Base-by-base conservation (phyloP, 1,140 invertebrate species). In the Andrena cerasifolii region DNA sequence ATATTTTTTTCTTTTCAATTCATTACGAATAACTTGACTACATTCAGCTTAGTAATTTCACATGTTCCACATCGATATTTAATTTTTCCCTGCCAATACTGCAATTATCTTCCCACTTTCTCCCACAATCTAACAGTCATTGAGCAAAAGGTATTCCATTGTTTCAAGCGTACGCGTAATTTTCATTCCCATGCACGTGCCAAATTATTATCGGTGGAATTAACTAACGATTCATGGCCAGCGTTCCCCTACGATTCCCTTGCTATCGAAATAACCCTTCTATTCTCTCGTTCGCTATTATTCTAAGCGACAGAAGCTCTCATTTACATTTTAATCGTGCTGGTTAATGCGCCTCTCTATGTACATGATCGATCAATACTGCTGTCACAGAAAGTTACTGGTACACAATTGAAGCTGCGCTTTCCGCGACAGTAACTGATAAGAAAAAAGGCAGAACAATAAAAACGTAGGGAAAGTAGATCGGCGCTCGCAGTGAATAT, bases 241-340 rank as follows among this genome's bases (percentile, higher is more conserved):
- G 6, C 16, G 21, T 66, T 66, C 26, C 33, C 14, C 31, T 24
- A 28, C 62, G 51, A 54, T 45, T 65, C n/a, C 14, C n/a, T n/a
- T 14, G n/a, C 14, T 56, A 54, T 43, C 31, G 72, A 40, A 54
- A 54, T 31, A 74, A 74, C 36, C 21, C 26, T 54, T 1, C 21
- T n/a, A 40, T 51, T 59, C 31, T 16, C 4, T 3, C 1, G 24
- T 8, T 54, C 61, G 31, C 66, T 74, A 56, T 74, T 74, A 66
- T 74, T 66, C 72, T 54, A 36, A 31, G 14, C 47, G 26, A 66
- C 72, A 74, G 61, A 45, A 33, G 72, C 72, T 54, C 56, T 54
- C 72, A 74, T 74, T 74, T 74, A 66, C 61, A 74, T 74, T 74
- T 74, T 74, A 66, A 74, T 74, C 61, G 36, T 6, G 61, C 26